A percentile compares a stretch with the other conserved stretches of the same genome.
Conservation (phyloP, 2,113 vertebrate species). For the Tachuris rubrigastra region DNA sequence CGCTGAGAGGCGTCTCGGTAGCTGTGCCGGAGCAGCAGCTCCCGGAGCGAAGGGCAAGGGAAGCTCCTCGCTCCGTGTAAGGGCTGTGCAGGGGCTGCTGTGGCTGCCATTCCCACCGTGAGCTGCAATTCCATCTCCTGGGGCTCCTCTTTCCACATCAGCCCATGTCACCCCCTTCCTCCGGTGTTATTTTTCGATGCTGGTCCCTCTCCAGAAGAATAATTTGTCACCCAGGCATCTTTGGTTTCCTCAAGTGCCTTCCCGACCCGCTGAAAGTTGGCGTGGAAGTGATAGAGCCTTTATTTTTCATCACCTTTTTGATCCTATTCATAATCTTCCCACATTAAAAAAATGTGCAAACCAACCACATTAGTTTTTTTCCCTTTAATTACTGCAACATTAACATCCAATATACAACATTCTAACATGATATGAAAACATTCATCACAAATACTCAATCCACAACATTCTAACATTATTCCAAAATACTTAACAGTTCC, state of each 20-base stretch:
- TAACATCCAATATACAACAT: not conserved
- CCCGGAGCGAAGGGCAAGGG: not conserved
- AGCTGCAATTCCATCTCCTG: not conserved
- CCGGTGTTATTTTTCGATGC: accelerated
- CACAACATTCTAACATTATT: not conserved
- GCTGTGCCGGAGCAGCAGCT: not conserved
- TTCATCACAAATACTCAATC: not conserved
- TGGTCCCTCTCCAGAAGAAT: too few relatives aligned
- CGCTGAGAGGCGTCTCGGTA: accelerated
- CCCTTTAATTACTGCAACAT: not conserved
- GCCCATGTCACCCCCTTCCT: accelerated
- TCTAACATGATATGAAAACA: not conserved
- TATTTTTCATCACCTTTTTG: not conserved
- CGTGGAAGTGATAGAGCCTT: not conserved
- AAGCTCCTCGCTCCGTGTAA: too few relatives aligned
- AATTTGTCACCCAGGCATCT: not conserved
- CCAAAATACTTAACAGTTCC: not conserved
- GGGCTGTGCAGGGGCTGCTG: not conserved
- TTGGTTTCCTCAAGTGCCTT: not conserved
- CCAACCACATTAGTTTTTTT: not conserved
- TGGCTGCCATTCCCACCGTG: not conserved
- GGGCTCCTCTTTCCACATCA: accelerated
- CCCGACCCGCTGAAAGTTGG: too few relatives aligned
- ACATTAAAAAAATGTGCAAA: not conserved
- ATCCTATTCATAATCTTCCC: accelerated